phyloP scores from a whole-genome alignment of 2,888 invertebrate genomes.

The Andrena bucephala region DNA sequence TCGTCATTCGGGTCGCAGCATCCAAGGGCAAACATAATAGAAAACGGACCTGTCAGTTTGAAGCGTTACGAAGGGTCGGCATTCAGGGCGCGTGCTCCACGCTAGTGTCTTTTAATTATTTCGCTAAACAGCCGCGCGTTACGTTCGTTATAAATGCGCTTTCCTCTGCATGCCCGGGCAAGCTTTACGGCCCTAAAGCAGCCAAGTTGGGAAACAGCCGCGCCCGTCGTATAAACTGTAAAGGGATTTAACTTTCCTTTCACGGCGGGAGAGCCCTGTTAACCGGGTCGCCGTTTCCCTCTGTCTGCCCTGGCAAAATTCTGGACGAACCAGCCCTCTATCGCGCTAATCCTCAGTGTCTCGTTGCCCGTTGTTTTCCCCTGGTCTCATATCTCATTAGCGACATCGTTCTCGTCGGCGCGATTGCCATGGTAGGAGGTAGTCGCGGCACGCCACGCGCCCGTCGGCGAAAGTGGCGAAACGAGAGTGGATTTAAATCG shows the following conservation, averaged over 20 bases:
- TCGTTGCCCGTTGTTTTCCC: constrained; percentile 71
- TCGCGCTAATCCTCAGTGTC: constrained; percentile 68
- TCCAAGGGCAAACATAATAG: constrained; percentile 21
- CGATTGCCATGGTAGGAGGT: constrained; percentile 18
- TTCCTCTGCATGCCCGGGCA: constrained; percentile 75
- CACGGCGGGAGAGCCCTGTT: constrained; percentile 76
- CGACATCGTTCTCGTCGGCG: constrained; percentile 42
- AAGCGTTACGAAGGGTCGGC: constrained; percentile 44
- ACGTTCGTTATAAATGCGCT: constrained; percentile 81
- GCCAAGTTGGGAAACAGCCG: constrained; percentile 80
- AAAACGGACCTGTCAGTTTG: constrained; percentile 41
- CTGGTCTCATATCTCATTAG: constrained; percentile 68
- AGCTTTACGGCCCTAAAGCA: constrained; percentile 82
- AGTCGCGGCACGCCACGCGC: background rate
- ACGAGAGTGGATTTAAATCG: too few relatives aligned
- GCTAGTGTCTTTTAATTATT: constrained; percentile 83
- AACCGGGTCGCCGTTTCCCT: constrained; percentile 72
- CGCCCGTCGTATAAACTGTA: constrained; percentile 82
- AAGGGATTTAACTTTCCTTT: constrained; percentile 84
- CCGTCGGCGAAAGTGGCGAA: too few relatives aligned
- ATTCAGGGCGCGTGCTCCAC: constrained; percentile 58
- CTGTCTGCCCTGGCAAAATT: constrained; percentile 74
- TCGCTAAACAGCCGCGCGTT: constrained; percentile 80
- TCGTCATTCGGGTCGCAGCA: too few relatives aligned
- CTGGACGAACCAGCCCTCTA: constrained; percentile 64